Evolutionary conservation across 1,140 invertebrate genomes (phyloP).

Genomic region (Brevipalpus yothersi): DNA sequence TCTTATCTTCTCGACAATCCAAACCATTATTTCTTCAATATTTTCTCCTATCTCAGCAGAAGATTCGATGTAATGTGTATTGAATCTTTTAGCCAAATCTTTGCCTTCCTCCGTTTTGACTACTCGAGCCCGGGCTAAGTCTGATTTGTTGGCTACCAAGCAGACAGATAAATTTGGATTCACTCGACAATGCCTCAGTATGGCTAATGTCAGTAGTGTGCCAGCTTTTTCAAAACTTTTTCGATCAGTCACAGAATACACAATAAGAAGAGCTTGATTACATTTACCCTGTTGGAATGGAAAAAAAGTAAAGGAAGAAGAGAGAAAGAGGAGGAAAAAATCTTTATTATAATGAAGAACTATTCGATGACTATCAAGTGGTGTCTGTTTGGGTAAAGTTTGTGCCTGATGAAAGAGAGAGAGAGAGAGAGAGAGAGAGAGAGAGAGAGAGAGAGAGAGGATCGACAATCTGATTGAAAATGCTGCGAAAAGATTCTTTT

Average conservation of each 20-base stretch:
- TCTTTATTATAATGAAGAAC: too few relatives aligned
- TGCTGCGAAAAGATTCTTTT: too few relatives aligned
- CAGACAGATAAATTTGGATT: conserved; percentile 49
- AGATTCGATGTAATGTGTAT: conserved; percentile 62
- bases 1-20: neutral
- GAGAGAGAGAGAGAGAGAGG: too few relatives aligned
- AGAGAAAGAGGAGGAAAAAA: too few relatives aligned
- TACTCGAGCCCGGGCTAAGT: conserved; percentile 59
- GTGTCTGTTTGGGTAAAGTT: too few relatives aligned
- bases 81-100: neutral
- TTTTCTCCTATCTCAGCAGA: conserved; percentile 25
- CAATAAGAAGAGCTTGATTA: conserved; percentile 28
- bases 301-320: neutral
- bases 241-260: conserved; percentile 65
- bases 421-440: too few relatives aligned
- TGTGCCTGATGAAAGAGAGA: too few relatives aligned
- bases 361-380: too few relatives aligned
- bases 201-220: neutral
- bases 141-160: conserved; percentile 82
- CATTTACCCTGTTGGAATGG: neutral
- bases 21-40: neutral
- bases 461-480: too few relatives aligned
- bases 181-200: conserved; percentile 31
- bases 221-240: conserved; percentile 44
- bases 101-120: conserved; percentile 44